Evolutionary conservation across 2,797 vertebrate species (phyloP).

Genomic region (Eremophila alpestris): DNA sequence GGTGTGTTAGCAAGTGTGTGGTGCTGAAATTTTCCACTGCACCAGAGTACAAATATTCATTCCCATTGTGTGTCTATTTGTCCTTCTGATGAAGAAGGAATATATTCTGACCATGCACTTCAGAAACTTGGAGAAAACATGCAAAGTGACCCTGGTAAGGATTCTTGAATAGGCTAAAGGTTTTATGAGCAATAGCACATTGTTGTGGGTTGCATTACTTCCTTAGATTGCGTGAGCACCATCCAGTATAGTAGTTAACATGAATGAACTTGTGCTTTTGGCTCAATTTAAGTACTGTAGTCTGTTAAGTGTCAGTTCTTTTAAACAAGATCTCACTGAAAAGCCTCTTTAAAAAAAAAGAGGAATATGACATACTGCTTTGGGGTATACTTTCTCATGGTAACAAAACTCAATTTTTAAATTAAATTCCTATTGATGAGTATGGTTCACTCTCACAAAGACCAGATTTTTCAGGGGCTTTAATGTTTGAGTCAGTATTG

Average conservation of each 20-base stretch:
- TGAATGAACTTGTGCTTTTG: background rate
- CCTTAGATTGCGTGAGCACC: background rate
- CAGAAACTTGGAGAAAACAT: background rate
- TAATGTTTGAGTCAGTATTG: background rate
- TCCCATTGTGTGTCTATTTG: background rate
- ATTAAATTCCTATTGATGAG: background rate
- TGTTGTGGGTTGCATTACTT: background rate
- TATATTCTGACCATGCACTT: background rate
- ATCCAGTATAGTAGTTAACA: background rate
- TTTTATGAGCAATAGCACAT: background rate
- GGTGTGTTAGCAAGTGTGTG: background rate
- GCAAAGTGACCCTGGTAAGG: background rate
- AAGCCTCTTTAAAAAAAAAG: background rate
- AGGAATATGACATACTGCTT: background rate
- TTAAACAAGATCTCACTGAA: background rate
- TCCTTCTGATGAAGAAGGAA: background rate
- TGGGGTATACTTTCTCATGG: background rate
- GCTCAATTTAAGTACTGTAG: background rate
- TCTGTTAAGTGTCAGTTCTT: background rate
- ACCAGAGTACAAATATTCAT: background rate
- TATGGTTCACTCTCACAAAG: background rate
- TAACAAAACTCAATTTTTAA: background rate
- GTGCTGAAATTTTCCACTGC: background rate
- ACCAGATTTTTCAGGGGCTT: background rate
- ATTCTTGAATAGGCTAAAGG: background rate